These are phyloP conservation scores for Gymnothorax reevesii DNA, from an alignment of 2,797 vertebrate species.

Conservation along the genomic window DNA sequence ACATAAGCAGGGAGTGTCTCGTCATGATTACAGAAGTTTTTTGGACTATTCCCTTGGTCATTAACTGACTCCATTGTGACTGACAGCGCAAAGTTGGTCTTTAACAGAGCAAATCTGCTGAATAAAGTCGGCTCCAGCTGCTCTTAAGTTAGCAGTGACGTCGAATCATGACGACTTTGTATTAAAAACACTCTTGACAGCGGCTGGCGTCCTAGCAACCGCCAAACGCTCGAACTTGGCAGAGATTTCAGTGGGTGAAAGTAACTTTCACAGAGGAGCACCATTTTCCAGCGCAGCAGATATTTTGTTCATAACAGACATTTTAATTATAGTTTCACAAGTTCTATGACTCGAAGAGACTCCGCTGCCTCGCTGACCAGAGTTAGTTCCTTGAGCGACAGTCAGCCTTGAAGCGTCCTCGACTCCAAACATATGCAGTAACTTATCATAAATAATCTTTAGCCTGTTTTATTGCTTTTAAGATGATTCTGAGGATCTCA, in stretches of 20 bases:
- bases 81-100: too few relatives aligned
- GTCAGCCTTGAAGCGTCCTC: background rate
- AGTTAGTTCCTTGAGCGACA: background rate
- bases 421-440: background rate
- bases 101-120: background rate
- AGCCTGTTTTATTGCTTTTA: background rate
- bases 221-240: background rate
- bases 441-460: background rate
- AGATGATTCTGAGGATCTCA: background rate
- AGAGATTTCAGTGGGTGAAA: background rate
- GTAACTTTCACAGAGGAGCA: conserved; percentile 31
- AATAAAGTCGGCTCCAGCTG: background rate
- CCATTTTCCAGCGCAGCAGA: background rate
- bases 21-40: too few relatives aligned
- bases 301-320: background rate
- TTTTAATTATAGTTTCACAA: too few relatives aligned
- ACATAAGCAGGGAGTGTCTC: too few relatives aligned
- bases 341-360: too few relatives aligned
- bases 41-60: too few relatives aligned
- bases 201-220: conserved; percentile 34
- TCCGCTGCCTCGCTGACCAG: too few relatives aligned
- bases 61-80: too few relatives aligned
- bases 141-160: background rate
- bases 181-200: background rate
- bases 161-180: background rate